Conservation (phyloP, 2,888 invertebrate genomes). For the Synanthedon formicaeformis region DNA sequence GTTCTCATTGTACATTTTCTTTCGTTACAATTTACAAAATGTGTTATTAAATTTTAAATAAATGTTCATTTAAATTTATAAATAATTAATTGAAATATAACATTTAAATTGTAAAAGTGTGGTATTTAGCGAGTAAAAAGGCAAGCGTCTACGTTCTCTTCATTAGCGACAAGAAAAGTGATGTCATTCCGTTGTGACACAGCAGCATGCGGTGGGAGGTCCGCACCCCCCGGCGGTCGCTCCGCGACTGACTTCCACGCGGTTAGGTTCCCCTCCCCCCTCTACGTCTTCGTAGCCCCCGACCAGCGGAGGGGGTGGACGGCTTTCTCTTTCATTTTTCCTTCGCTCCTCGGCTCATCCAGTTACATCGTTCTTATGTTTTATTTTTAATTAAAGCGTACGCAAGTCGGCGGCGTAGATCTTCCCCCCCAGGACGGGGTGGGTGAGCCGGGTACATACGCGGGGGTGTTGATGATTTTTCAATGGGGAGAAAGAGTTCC, state of each 20-base stretch:
- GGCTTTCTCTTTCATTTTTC: constrained; percentile 72
- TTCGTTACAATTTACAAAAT: background rate
- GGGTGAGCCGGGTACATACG: constrained; percentile 52
- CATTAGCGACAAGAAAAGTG: constrained; percentile 70
- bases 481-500: constrained; percentile 72
- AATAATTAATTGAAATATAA: background rate
- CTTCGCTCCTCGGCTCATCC: constrained; percentile 71
- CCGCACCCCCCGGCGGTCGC: constrained; percentile 53
- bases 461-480: constrained; percentile 71
- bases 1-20: constrained; percentile 18
- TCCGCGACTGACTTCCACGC: constrained; percentile 59
- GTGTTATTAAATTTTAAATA: background rate
- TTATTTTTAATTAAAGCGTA: constrained; percentile 72
- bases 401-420: constrained; percentile 70
- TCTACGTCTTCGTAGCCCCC: constrained; percentile 21
- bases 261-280: constrained; percentile 27
- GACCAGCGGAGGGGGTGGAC: constrained; percentile 40
- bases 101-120: background rate
- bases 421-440: constrained; percentile 44
- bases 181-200: constrained; percentile 66
- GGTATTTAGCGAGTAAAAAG: constrained; percentile 26
- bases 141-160: constrained; percentile 58
- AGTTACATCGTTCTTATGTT: constrained; percentile 72
- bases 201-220: constrained; percentile 50
- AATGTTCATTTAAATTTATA: background rate